Evolutionary conservation across 2,113 vertebrate genomes (phyloP), one percentile per base, ranked within the genome.

Genomic region (Rhea americana): DNA sequence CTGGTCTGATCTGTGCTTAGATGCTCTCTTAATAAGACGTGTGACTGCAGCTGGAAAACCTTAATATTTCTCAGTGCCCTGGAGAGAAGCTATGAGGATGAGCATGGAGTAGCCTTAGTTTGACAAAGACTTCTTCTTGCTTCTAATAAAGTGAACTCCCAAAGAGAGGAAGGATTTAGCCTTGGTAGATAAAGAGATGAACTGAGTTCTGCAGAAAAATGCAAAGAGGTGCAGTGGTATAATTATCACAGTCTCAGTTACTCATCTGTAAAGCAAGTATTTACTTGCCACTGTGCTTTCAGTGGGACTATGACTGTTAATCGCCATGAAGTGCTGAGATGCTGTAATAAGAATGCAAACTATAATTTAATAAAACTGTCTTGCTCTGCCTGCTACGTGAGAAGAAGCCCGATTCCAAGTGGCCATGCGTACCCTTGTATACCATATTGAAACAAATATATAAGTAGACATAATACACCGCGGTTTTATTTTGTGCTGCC

Each of bases 221-320:
- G 2, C n/a, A 8, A 45, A 61, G 82, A 85, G 10, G 1, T 76
- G 2, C 39, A 68, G 21, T 37, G 37, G 86, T 84, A 15, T 16
- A 78, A 82, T 89, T 86, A 75, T 41, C 77, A 78, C 41, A 7
- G 0, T 75, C 73, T 90, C 87, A 91, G 45, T 92, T 95, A 94
- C 77, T 95, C 85, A 94, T 93, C 88, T 89, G 58, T 32, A 90
- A 87, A 90, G 90, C 70, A 79, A 78, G 85, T 70, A 91, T 76
- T 95, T 76, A 79, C 53, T 94, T 0, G 1, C 61, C 7, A 3
- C 48, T 76, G 10, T 83, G 74, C 51, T 79, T 83, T 45, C 35
- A 1, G 0, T 76, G 74, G 20, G 35, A 77, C 71, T 86, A 43
- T 12, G 24, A 32, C 76, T 90, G 66, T 75, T 94, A 71, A 51